Evolutionary conservation across 2,113 vertebrate genomes (phyloP), one percentile per base, ranked within the genome.

Genomic region (Ctenodactylus gundi): DNA sequence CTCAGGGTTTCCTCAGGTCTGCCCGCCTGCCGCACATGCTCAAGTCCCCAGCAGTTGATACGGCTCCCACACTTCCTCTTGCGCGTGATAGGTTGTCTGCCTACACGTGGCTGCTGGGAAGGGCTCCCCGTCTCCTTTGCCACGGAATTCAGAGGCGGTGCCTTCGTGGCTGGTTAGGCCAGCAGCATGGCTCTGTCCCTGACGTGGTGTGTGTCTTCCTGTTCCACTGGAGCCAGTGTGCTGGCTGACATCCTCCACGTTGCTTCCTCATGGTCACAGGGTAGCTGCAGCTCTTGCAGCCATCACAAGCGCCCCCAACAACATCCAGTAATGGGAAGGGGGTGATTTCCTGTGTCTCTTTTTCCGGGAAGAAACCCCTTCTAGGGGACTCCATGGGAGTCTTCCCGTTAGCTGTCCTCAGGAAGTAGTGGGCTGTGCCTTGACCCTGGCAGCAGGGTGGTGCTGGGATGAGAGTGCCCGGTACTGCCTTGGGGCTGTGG

Each of bases 101-200:
- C 18, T 0, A 0, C 13, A 13, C 39, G 14, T 1, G 31, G 62
- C 34, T n/a, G 25, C 44, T 4, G 7, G 3, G 1, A 11, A 14
- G 7, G 44, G 31, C 34, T 46, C 49, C 4, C 53, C n/a, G 2
- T 44, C 83, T 60, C 51, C 6, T 4, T 0, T 3, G 18, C 18
- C 13, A 17, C 18, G 41, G 60, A 2, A 7, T 12, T 0, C 21
- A 31, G 62, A n/a, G 44, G n/a, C 0, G 44, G 2, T 15, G 36
- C n/a, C 7, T 25, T 23, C 2, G 0, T 1, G 4, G 10, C 6
- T 36, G 60, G 17, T 20, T 27, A 14, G 31, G 27, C 13, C 34
- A 39, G 60, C 25, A 4, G 57, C 27, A 36, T 27, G 1, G 0
- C 1, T 3, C 36, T 18, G 29, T 51, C 44, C 0, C 58, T n/a